Conservation (phyloP, 2,888 invertebrate genomes). For the Spisula solida region DNA sequence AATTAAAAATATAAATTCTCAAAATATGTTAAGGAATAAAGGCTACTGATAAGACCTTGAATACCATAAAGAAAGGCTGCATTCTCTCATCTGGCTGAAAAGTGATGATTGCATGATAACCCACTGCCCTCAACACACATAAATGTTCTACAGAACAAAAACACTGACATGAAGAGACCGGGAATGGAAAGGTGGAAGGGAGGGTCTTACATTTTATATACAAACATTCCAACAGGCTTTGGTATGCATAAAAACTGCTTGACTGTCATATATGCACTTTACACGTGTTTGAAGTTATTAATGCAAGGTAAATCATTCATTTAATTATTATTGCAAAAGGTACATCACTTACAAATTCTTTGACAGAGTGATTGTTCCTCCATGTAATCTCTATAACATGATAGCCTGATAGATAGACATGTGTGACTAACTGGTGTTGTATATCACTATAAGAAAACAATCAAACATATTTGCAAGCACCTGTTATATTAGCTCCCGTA, state of each 20-base stretch:
- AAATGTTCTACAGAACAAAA: neutral
- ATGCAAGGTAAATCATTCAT: neutral
- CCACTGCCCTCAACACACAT: neutral
- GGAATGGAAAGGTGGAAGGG: neutral
- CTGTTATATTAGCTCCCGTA: slow-evolving; percentile 32
- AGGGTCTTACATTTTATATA: neutral
- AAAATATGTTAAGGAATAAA: slow-evolving; percentile 2
- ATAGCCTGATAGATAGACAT: neutral
- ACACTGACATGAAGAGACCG: neutral
- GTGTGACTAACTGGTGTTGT: neutral
- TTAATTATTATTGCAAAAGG: slow-evolving; percentile 3
- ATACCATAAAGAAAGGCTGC: neutral
- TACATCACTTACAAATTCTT: neutral
- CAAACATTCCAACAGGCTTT: neutral
- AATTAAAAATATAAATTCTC: slow-evolving; percentile 28
- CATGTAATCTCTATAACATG: neutral
- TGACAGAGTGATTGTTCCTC: neutral
- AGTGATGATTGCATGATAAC: neutral
- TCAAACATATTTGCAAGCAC: neutral
- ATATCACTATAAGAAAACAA: slow-evolving; percentile 6
- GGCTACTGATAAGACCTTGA: neutral
- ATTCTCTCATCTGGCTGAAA: neutral
- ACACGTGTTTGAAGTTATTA: neutral
- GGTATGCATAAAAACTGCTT: neutral
- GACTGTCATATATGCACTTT: neutral